Percentiles rank a stretch among this genome's conserved stretches.
Evolutionary conservation across 2,888 invertebrate species (phyloP).

Genomic region (Dioctria rufipes): DNA sequence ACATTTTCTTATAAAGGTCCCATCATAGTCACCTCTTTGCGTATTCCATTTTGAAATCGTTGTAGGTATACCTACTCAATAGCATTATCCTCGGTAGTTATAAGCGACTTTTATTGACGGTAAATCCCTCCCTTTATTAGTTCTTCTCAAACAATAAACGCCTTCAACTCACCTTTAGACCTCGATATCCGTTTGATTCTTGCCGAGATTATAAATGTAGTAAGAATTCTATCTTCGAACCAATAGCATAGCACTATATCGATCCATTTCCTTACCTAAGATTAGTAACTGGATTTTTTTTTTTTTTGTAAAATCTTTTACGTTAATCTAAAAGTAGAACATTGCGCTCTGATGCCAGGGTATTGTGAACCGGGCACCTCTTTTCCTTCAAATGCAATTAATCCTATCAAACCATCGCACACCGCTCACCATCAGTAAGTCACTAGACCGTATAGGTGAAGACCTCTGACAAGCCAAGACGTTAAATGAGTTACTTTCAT

Average conservation of each 20-base stretch:
- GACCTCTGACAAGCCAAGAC: neutral
- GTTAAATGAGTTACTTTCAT: constrained; percentile 6
- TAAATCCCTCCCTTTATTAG: neutral
- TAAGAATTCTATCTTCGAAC: neutral
- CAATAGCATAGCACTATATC: neutral
- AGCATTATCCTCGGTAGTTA: too few relatives aligned
- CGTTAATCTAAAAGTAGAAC: too few relatives aligned
- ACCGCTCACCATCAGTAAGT: neutral
- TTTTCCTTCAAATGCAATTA: neutral
- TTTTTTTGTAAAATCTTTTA: too few relatives aligned
- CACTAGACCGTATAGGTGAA: neutral
- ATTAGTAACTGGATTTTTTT: too few relatives aligned
- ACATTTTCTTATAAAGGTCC: too few relatives aligned
- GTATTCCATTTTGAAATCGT: too few relatives aligned
- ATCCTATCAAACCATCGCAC: neutral
- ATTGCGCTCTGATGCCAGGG: too few relatives aligned
- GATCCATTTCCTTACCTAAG: too few relatives aligned
- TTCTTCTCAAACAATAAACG: neutral
- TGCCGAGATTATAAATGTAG: neutral
- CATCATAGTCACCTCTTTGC: too few relatives aligned
- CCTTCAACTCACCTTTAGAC: neutral
- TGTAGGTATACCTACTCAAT: too few relatives aligned
- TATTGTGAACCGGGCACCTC: neutral
- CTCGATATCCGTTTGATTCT: neutral
- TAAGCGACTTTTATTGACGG: too few relatives aligned